Base-by-base conservation (phyloP, 2,888 invertebrate genomes). In the Epinotia ramella region DNA sequence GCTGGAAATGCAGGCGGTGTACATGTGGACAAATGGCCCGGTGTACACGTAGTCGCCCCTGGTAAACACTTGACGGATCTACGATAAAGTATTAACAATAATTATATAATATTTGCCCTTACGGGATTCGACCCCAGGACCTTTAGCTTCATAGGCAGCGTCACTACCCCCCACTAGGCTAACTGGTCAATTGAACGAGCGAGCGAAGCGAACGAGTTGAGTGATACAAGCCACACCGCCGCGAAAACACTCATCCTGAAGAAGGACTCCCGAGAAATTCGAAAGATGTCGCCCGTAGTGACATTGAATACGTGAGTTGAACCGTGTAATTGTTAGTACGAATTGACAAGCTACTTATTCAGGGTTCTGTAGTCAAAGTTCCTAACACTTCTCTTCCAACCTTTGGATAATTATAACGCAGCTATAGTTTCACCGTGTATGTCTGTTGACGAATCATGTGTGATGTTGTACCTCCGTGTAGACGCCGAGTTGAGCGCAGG, bases 401-500 rank as follows among this genome's bases (percentile, higher is more conserved):
- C 16, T 13, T 13, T 13, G 49, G 49, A 49, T 49, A 3, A 28
- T 28, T 28, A 28, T 28, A 16, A 12, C 49, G 49, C 12, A 13
- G 4, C 13, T 12, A 12, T 49, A 13, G 49, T 13, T 13, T 16
- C 12, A 16, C 16, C 49, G 13, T 49, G 49, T 12, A 9, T 12
- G 0, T 49, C 16, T 12, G 12, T 49, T 16, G 3, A 64, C 3
- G 4, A 11, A 20, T 9, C 5, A 11, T 12, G 28, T 28, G 24
- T 28, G 24, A 28, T 28, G 24, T 28, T 28, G 24, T 67, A 94
- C 96, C 96, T 97, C 98, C 88, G 98, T 97, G 89, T 99, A 99
- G 0, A 98, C 98, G 56, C 98, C 97, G 79, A 99, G 94, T 89
- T 99, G 99, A 12, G 98, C 98, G 72, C 97, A 97, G 89, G 99